These are phyloP conservation scores for Theristus sp. DNA, from an alignment of 2,888 invertebrate genomes.

Conservation along the genomic window DNA sequence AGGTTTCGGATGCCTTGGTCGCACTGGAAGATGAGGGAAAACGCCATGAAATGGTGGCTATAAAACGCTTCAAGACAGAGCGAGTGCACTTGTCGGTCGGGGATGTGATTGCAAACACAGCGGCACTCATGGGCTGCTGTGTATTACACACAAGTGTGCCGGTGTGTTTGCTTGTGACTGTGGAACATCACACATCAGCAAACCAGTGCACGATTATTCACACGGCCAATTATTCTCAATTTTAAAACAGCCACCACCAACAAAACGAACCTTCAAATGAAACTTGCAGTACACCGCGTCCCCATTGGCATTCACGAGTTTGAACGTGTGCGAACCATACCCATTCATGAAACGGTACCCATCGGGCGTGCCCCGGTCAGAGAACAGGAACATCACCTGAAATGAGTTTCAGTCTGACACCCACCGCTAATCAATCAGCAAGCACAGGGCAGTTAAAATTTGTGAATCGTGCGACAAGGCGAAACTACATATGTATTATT, in stretches of 20 bases:
- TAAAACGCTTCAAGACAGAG: too few relatives aligned
- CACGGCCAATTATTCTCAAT: neutral
- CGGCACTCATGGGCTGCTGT: too few relatives aligned
- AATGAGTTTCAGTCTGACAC: too few relatives aligned
- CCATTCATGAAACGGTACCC: conserved; percentile 24
- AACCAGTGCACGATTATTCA: neutral
- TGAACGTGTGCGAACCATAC: conserved; percentile 26
- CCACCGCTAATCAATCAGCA: too few relatives aligned
- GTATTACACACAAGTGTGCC: too few relatives aligned
- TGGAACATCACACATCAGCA: too few relatives aligned
- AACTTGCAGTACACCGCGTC: conserved; percentile 24
- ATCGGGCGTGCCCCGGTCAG: conserved; percentile 10
- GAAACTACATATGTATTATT: neutral
- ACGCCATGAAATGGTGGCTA: too few relatives aligned
- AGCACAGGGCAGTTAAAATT: too few relatives aligned
- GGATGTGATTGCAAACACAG: too few relatives aligned
- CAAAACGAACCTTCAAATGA: conserved; percentile 19
- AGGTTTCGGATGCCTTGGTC: conserved; percentile 23
- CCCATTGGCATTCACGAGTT: conserved; percentile 21
- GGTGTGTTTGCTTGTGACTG: too few relatives aligned
- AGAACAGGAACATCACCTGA: conserved; percentile 8
- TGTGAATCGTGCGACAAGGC: neutral
- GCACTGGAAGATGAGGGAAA: conserved; percentile 18
- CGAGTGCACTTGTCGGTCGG: too few relatives aligned
- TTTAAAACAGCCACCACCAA: too few relatives aligned